These are phyloP conservation scores for Calameuta idolon DNA, from an alignment of 2,888 invertebrate genomes.

Conservation along the genomic window DNA sequence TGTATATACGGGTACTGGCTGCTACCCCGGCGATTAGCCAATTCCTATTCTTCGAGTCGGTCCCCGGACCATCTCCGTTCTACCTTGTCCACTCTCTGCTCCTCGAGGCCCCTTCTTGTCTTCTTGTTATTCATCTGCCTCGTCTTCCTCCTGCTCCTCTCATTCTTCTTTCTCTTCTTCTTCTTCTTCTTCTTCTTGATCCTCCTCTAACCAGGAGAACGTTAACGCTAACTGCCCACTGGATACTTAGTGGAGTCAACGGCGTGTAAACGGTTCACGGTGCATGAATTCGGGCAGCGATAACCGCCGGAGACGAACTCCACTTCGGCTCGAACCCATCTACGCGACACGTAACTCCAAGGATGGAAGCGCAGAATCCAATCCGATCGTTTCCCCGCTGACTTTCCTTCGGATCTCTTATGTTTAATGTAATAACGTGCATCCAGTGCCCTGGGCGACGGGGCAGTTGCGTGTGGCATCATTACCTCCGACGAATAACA, in stretches of 20 bases:
- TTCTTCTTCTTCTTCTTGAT: slow-evolving; percentile 1
- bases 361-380: background rate
- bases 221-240: background rate
- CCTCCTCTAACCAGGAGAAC: background rate
- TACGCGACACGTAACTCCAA: background rate
- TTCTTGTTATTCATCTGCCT: background rate
- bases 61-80: slow-evolving; percentile 1
- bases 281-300: slow-evolving; percentile 11
- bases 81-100: background rate
- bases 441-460: slow-evolving; percentile 17
- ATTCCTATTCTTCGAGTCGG: slow-evolving; percentile 10
- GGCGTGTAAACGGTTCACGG: slow-evolving; percentile 35
- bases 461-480: slow-evolving; percentile 32
- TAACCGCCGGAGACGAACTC: slow-evolving; percentile 17
- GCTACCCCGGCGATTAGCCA: slow-evolving; percentile 10
- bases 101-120: background rate
- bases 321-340: background rate
- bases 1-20: background rate
- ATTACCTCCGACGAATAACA: slow-evolving; percentile 51
- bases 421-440: background rate
- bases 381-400: background rate
- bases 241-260: slow-evolving; percentile 25
- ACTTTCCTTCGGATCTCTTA: background rate
- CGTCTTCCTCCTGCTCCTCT: slow-evolving; percentile 3
- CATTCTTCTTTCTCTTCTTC: slow-evolving; percentile 5